Evolutionary conservation across 1,140 invertebrate species (phyloP).

Genomic region (Drosophila arizonae): DNA sequence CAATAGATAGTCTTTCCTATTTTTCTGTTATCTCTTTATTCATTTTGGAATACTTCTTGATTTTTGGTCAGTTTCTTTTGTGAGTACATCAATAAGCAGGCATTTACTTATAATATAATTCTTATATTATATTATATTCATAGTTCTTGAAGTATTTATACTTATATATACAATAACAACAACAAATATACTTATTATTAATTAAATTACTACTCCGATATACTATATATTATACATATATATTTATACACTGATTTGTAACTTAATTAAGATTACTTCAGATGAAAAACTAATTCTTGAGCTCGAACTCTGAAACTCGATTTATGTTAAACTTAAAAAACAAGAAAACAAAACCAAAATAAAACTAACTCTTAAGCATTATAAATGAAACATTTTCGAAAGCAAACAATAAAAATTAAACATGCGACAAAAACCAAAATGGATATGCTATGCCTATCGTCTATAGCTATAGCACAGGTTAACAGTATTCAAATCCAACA

Average conservation of each 20-base stretch:
- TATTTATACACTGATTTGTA: slow-evolving; percentile 80
- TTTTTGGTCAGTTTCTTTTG: slow-evolving; percentile 20
- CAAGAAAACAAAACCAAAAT: background rate
- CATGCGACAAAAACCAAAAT: slow-evolving; percentile 67
- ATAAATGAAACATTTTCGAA: slow-evolving; percentile 71
- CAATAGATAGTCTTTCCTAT: slow-evolving; percentile 42
- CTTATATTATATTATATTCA: slow-evolving; percentile 25
- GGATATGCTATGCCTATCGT: slow-evolving; percentile 41
- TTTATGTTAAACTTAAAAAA: slow-evolving; percentile 71
- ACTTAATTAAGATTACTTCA: slow-evolving; percentile 74
- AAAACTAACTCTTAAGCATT: slow-evolving; percentile 72
- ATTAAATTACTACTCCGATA: slow-evolving; percentile 68
- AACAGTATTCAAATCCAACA: slow-evolving; percentile 11
- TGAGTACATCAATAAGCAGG: slow-evolving; percentile 52
- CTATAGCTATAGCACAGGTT: slow-evolving; percentile 25
- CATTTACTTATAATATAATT: slow-evolving; percentile 33
- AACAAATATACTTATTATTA: slow-evolving; percentile 57
- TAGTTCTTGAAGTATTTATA: slow-evolving; percentile 25
- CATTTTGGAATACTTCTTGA: slow-evolving; percentile 13
- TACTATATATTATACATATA: slow-evolving; percentile 56
- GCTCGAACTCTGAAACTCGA: slow-evolving; percentile 50
- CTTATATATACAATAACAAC: slow-evolving; percentile 39
- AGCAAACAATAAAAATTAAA: slow-evolving; percentile 78
- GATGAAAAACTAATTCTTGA: slow-evolving; percentile 43
- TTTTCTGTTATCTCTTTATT: slow-evolving; percentile 22